Percentiles rank a stretch among this genome's conserved stretches.
Evolutionary conservation across 2,797 vertebrate genomes (phyloP).

Genomic region (Lepus townsendii): DNA sequence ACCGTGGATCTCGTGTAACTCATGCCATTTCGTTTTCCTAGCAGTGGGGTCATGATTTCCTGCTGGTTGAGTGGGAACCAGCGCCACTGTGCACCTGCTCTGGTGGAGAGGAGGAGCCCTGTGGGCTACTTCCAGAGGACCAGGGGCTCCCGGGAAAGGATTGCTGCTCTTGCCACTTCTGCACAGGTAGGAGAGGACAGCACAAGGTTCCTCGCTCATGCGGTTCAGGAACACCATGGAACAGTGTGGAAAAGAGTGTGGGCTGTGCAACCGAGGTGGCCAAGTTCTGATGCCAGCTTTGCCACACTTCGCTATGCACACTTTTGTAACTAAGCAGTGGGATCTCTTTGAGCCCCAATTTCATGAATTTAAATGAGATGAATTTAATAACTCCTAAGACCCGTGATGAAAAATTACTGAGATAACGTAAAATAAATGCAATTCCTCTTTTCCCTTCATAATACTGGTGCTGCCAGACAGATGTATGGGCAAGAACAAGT

Average conservation of each 20-base stretch:
- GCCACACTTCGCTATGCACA: background rate
- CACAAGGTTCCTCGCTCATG: background rate
- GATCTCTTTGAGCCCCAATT: background rate
- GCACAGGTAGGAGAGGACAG: background rate
- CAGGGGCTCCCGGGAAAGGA: background rate
- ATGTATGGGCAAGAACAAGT: background rate
- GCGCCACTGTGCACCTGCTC: conserved; percentile 67
- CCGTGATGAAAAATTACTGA: background rate
- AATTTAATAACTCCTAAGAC: background rate
- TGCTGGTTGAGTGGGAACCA: conserved; percentile 81
- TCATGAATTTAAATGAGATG: background rate
- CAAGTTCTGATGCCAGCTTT: background rate
- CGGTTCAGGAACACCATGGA: background rate
- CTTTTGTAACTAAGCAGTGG: too few relatives aligned
- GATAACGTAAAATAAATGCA: background rate
- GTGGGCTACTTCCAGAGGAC: background rate
- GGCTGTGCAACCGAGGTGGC: background rate
- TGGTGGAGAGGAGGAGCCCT: background rate
- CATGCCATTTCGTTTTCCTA: conserved; percentile 85
- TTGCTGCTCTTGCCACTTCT: too few relatives aligned
- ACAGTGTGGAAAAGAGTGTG: accelerated
- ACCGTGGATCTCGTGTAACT: conserved; percentile 81
- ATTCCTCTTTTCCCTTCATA: background rate
- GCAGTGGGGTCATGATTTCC: conserved; percentile 82
- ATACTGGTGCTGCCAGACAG: background rate